phyloP scores from a whole-genome alignment of 1,140 invertebrate genomes.

The Drosophila melanica region DNA sequence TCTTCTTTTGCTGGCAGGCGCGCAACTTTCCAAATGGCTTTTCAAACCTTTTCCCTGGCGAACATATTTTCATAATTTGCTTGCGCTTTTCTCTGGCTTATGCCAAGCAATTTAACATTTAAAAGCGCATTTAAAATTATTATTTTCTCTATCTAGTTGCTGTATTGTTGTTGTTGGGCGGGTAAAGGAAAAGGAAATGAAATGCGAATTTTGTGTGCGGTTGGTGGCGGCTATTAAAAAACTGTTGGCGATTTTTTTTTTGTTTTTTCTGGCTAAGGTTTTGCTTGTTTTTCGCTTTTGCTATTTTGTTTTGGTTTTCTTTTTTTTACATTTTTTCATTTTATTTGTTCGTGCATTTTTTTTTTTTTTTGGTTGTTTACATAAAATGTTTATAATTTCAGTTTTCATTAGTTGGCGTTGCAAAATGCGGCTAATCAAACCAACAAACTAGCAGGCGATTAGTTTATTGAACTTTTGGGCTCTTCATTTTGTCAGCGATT shows the following conservation, averaged over 20 bases:
- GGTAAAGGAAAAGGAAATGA: constrained; percentile 76
- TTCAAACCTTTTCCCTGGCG: constrained; percentile 8
- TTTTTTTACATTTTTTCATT: constrained; percentile 34
- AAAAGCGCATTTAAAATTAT: constrained; percentile 38
- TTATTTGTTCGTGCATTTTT: constrained; percentile 28
- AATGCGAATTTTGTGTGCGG: constrained; percentile 74
- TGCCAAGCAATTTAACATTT: constrained; percentile 55
- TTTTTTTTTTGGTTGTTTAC: constrained; percentile 62
- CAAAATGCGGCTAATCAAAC: constrained; percentile 50
- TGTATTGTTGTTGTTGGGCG: constrained; percentile 25
- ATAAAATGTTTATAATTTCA: constrained; percentile 80
- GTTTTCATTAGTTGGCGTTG: constrained; percentile 76
- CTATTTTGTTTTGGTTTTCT: constrained; percentile 46
- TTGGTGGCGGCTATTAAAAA: constrained; percentile 51
- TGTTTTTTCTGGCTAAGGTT: constrained; percentile 26
- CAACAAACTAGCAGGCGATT: constrained; percentile 12
- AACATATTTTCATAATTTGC: constrained; percentile 21
- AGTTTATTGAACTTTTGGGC: constrained; percentile 62
- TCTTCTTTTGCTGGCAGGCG: not conserved
- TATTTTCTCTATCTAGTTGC: constrained; percentile 45
- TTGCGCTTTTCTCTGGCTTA: constrained; percentile 9
- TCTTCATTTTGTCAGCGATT: constrained; percentile 45
- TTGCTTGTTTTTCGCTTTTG: constrained; percentile 24
- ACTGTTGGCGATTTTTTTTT: constrained; percentile 54
- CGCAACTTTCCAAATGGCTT: constrained; percentile 15